A percentile compares a stretch with the other conserved stretches of the same genome.
Conservation (phyloP, 2,888 invertebrate genomes). For the Phoenoteleia sp. region DNA sequence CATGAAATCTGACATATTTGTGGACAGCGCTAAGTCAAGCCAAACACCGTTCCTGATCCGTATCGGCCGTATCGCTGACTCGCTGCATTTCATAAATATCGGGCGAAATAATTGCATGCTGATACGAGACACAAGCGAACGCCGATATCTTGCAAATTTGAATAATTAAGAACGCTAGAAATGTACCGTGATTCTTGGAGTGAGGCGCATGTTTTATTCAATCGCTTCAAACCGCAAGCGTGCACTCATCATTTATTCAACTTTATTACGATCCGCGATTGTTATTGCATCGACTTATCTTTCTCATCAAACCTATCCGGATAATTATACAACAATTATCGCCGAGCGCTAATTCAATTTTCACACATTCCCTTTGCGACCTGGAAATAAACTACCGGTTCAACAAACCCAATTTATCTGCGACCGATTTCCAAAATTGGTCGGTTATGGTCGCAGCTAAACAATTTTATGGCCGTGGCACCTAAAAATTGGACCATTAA, state of each 20-base stretch:
- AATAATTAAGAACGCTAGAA: conserved; percentile 34
- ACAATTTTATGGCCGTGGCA: neutral
- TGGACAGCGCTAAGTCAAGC: conserved; percentile 38
- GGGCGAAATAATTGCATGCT: neutral
- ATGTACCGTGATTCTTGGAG: neutral
- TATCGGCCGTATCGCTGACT: conserved; percentile 14
- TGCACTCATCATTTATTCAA: conserved; percentile 10
- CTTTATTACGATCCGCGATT: neutral
- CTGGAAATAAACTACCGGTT: conserved; percentile 23
- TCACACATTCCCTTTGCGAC: neutral
- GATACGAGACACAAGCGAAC: neutral
- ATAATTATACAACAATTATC: conserved; percentile 19
- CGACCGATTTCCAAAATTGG: neutral
- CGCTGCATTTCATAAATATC: conserved; percentile 29
- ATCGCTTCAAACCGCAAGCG: neutral
- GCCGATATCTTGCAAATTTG: conserved; percentile 29
- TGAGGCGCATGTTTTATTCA: conserved; percentile 3
- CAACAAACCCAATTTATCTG: neutral
- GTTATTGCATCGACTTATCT: conserved; percentile 6
- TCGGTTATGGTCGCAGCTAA: neutral
- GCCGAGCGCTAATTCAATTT: conserved; percentile 8
- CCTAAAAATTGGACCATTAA: neutral
- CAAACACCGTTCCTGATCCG: conserved; percentile 24
- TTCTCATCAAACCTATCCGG: neutral
- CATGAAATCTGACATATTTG: conserved; percentile 59